Conservation (phyloP, 1,140 invertebrate species). For the Drosophila sulfurigaster region DNA sequence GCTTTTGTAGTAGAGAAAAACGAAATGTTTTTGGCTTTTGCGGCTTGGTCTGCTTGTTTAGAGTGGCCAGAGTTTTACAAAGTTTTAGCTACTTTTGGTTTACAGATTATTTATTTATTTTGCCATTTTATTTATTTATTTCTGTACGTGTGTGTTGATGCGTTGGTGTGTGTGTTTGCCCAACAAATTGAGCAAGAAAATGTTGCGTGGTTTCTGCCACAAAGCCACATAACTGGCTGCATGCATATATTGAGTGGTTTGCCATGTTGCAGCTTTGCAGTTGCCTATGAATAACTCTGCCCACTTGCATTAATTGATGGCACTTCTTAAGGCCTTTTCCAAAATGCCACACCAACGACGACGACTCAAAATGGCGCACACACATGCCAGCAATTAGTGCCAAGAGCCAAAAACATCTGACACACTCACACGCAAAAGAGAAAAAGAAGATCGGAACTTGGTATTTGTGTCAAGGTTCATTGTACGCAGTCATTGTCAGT, state of each 20-base stretch:
- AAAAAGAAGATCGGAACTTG: slow-evolving; percentile 17
- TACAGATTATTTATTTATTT: slow-evolving; percentile 42
- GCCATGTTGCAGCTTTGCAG: not conserved
- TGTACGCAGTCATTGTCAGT: slow-evolving; percentile 53
- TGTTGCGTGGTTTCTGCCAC: not conserved
- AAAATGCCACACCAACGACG: slow-evolving; percentile 13
- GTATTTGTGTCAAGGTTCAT: slow-evolving; percentile 73
- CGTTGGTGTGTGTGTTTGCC: not conserved
- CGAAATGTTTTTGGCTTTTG: slow-evolving; percentile 66
- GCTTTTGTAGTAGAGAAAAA: slow-evolving; percentile 82
- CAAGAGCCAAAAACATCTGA: slow-evolving; percentile 23
- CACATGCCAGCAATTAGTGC: slow-evolving; percentile 65
- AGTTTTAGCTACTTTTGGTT: slow-evolving; percentile 47
- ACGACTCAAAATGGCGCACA: no score
- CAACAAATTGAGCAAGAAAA: slow-evolving; percentile 28
- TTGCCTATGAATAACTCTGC: slow-evolving; percentile 9
- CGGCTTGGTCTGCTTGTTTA: slow-evolving; percentile 62
- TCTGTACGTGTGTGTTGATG: not conserved
- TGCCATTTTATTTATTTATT: slow-evolving; percentile 9
- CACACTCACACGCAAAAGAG: not conserved
- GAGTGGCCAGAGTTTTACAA: slow-evolving; percentile 66
- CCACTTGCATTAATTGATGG: slow-evolving; percentile 33
- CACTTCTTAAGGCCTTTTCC: slow-evolving; percentile 31
- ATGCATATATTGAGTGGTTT: slow-evolving; percentile 4
- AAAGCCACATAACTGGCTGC: not conserved